Conservation (phyloP, 2,888 invertebrate species). For the Rhorus exstirpatorius region DNA sequence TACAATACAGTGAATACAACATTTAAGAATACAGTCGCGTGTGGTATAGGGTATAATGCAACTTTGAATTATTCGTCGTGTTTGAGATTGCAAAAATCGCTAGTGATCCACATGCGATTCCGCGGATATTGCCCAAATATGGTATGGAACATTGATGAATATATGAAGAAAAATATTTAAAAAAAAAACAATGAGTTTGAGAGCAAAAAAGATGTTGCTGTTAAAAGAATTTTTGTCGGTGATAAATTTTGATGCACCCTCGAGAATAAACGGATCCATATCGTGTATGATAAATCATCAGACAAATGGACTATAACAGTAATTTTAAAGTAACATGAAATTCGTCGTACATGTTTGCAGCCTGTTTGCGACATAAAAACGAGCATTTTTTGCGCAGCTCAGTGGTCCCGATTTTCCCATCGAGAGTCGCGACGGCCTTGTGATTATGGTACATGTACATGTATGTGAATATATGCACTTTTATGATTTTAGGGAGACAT, state of each 20-base stretch:
- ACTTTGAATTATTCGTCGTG: slow-evolving; percentile 32
- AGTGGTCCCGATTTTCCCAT: too few relatives aligned
- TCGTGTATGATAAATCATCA: too few relatives aligned
- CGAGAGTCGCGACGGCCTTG: too few relatives aligned
- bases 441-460: background rate
- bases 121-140: slow-evolving; percentile 47
- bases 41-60: slow-evolving; percentile 50
- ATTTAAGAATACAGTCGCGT: too few relatives aligned
- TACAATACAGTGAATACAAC: slow-evolving; percentile 24
- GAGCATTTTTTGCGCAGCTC: slow-evolving; percentile 3
- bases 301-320: too few relatives aligned
- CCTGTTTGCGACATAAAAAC: too few relatives aligned
- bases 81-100: slow-evolving; percentile 52
- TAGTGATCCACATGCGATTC: slow-evolving; percentile 38
- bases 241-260: background rate
- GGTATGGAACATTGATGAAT: background rate
- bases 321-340: too few relatives aligned
- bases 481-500: too few relatives aligned
- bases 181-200: background rate
- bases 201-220: background rate
- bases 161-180: background rate
- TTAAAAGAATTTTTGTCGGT: background rate
- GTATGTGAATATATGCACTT: background rate
- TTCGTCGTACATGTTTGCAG: too few relatives aligned
- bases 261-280: too few relatives aligned